Conservation (phyloP, 2,113 vertebrate species). For the Enhydra lutris region DNA sequence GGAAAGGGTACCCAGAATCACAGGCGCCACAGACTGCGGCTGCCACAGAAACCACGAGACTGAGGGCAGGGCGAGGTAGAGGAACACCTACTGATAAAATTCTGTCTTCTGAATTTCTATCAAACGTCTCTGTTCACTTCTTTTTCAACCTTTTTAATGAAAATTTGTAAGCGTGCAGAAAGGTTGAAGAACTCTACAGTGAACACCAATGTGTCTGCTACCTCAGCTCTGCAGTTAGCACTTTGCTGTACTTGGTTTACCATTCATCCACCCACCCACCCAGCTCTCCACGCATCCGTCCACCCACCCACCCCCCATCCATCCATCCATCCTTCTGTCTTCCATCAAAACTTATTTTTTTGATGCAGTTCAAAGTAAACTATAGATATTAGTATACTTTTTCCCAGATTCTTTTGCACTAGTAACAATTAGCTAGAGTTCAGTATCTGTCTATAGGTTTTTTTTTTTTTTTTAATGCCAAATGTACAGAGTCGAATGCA, state of each 20-base stretch:
- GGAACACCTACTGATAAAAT: not conserved
- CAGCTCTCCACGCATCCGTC: not conserved
- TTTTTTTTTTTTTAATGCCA: not conserved
- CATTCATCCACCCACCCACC: fast-evolving
- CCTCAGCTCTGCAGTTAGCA: too few species aligned
- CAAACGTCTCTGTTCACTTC: not conserved
- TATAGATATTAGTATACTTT: not conserved
- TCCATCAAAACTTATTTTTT: not conserved
- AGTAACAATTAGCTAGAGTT: not conserved
- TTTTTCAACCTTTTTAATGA: not conserved
- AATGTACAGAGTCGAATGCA: not conserved
- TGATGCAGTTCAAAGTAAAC: not conserved
- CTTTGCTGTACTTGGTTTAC: fast-evolving
- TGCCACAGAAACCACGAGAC: not conserved
- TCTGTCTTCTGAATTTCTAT: not conserved
- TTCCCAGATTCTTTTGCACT: not conserved
- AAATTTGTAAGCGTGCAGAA: not conserved
- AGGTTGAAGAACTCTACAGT: not conserved
- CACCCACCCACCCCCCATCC: fast-evolving
- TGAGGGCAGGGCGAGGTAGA: not conserved
- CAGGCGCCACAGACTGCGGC: not conserved
- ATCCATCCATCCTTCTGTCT: not conserved
- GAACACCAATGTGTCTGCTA: fast-evolving
- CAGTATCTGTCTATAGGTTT: not conserved
- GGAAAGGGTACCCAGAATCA: fast-evolving